Evolutionary conservation across 2,888 invertebrate genomes (phyloP), one percentile per base, ranked within the genome.

Genomic region (Heliconius erato): DNA sequence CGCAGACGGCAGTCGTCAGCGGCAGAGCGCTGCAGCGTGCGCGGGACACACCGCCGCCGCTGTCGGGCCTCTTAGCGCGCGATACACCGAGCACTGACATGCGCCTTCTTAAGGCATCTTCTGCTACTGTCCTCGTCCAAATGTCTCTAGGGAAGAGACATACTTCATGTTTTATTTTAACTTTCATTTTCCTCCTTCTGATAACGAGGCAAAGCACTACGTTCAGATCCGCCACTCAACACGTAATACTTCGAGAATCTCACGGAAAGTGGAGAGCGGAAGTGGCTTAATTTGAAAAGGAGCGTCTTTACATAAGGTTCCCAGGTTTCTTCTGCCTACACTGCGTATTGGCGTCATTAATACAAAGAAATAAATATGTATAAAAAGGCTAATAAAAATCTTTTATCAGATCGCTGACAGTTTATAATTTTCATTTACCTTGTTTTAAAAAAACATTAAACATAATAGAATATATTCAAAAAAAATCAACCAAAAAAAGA

Each of bases 41-140:
- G 97, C 98, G 89, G 98, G 97, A 91, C 98, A 98, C 4, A 97
- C 96, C 98, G 98, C 82, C 97, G 96, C 98, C 98, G 40, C 97
- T 97, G 89, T 98, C 98, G 63, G 97, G 95, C 35, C 95, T 93
- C 83, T 97, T 97, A 0, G 98, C 97, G 85, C 97, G 97, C 23
- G 97, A 97, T 80, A 98, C 96, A 0, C 97, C 97, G 85, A 98
- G 93, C 63, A 98, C 95, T 0, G 98, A 97, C 87, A 97, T 98
- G 16, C 95, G 94, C 26, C 95, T 91, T 1, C 95, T 95, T 2
- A 94, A 86, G 0, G 94, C 94, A 40, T 96, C 95, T 88, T 96
- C 96, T 82, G 97, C 96, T 86, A 94, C 97, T 86, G 94, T 96
- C 14, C 97, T 96, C 0, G 96, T 97, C 97, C 97, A 97, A 87